phyloP scores from a whole-genome alignment of 2,797 vertebrate species.

The Lepilemur septentrionalis region DNA sequence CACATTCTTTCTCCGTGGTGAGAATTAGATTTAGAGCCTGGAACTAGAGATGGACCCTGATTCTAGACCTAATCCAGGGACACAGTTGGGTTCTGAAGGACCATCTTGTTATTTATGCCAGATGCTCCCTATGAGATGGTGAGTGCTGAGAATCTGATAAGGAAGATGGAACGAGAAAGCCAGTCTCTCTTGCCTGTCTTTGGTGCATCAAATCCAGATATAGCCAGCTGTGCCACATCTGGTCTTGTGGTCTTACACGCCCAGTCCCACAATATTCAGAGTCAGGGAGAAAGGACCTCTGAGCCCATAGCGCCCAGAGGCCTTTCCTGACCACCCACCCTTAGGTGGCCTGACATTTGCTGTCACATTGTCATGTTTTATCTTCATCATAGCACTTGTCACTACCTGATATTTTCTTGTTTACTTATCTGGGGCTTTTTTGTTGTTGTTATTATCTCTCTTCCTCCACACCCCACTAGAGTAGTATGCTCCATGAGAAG shows the following conservation, averaged over 20 bases:
- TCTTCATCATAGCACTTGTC: background rate
- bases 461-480: background rate
- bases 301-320: background rate
- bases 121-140: background rate
- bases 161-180: background rate
- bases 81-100: background rate
- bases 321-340: background rate
- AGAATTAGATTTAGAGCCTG: background rate
- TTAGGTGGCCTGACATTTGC: background rate
- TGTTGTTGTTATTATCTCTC: background rate
- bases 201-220: background rate
- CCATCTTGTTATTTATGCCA: background rate
- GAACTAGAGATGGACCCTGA: background rate
- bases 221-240: background rate
- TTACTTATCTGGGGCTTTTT: background rate
- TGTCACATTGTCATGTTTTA: background rate
- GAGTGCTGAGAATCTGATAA: background rate
- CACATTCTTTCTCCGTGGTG: background rate
- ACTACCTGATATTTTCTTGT: background rate
- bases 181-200: background rate
- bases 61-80: background rate
- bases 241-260: background rate
- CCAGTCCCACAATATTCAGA: background rate
- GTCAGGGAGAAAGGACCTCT: background rate
- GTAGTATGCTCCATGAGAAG: background rate